Evolutionary conservation across 2,797 vertebrate genomes (phyloP), one percentile per base, ranked within the genome.

Genomic region (Neosilurus hyrtlii): DNA sequence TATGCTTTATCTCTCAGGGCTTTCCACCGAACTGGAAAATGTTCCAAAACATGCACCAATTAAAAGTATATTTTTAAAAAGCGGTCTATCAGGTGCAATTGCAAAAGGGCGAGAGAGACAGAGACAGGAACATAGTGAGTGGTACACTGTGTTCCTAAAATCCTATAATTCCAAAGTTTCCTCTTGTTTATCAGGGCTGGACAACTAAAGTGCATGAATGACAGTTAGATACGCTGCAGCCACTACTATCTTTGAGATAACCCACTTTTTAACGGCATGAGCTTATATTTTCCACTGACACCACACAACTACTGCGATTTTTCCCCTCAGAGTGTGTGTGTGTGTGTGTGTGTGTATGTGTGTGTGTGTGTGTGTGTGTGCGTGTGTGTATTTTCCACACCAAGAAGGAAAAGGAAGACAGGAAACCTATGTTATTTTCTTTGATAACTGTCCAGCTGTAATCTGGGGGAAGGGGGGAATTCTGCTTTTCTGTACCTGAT

Each of bases 401-500:
- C 76, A 9, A 66, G 8, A 56, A 83, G 84, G 81, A 87, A 88
- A 80, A 84, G 79, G 80, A 86, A 83, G 56, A 79, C 84, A 84
- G 86, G 84, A 87, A 87, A 84, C 70, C 84, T 81, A 70, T 67
- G 59, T 79, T 81, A 84, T 68, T 82, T 80, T 77, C 7, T 49
- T 26, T 82, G 84, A 82, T 82, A 85, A 79, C 61, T 35, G 63
- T 81, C 49, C 57, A 77, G 78, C 59, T 73, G 65, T 59, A 65
- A 66, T 62, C n/a, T 51, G 30, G 30, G 30, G 30, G 8, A 4
- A 43, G 66, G 62, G 24, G 11, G 18, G 11, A 24, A 6, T 72
- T 74, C 54, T 63, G 30, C 3, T 0, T 59, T 26, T 59, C 88
- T 86, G 2, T 94, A 95, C 93, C 92, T 94, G 94, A 95, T 94